Evolutionary conservation across 2,888 invertebrate species (phyloP).

Genomic region (Didymodactylos carnosus): DNA sequence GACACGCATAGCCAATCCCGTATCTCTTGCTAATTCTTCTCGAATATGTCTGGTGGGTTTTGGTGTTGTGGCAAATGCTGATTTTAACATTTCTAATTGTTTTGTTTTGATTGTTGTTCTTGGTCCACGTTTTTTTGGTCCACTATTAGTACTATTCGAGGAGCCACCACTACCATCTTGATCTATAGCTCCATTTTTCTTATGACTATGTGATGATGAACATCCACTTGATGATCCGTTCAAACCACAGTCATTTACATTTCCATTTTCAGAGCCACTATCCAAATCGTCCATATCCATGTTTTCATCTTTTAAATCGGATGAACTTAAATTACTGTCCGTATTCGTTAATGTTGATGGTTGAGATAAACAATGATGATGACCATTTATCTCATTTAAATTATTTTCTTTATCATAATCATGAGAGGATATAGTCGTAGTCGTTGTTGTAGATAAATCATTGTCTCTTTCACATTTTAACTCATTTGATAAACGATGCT

Average conservation of each 20-base stretch:
- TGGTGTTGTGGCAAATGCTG: constrained; percentile 92
- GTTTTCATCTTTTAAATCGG: background rate
- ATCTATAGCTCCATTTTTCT: background rate
- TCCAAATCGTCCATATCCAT: background rate
- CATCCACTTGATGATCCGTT: background rate
- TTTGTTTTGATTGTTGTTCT: constrained; percentile 98
- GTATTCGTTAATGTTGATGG: background rate
- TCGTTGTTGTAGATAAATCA: background rate
- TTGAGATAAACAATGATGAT: background rate
- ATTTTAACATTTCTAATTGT: constrained; percentile 91
- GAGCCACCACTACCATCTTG: background rate
- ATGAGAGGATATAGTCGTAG: background rate
- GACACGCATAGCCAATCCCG: constrained; percentile 96
- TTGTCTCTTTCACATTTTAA: background rate
- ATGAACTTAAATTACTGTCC: background rate
- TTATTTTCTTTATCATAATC: background rate
- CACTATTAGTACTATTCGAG: constrained; percentile 20
- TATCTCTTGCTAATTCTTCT: constrained; percentile 95
- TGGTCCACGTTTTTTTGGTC: constrained; percentile 51
- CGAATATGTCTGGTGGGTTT: constrained; percentile 97
- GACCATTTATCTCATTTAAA: no score
- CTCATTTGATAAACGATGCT: background rate
- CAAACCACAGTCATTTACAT: no score
- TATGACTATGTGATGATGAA: background rate
- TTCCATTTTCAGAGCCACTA: no score